phyloP scores from a whole-genome alignment of 1,140 invertebrate species.

The Drosophila pruinosa region DNA sequence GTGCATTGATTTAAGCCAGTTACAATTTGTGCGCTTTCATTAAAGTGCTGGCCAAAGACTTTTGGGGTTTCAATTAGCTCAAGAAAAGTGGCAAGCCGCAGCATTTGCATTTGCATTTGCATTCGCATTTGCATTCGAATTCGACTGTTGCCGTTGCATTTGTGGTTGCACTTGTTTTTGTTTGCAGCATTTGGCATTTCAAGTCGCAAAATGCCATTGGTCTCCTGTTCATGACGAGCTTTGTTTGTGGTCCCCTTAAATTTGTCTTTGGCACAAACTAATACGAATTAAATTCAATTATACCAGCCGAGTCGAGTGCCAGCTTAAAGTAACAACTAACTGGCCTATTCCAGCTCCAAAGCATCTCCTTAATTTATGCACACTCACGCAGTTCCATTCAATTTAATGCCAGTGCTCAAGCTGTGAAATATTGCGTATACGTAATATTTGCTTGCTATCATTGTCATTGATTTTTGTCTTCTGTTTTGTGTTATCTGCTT shows the following conservation, averaged over 20 bases:
- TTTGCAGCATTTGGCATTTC: not conserved
- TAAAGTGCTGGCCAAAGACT: constrained; percentile 25
- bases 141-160: constrained; percentile 7
- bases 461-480: not conserved
- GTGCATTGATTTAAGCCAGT: constrained; percentile 12
- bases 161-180: constrained; percentile 39
- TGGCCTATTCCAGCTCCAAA: constrained; percentile 33
- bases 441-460: constrained; percentile 35
- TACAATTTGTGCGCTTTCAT: constrained; percentile 21
- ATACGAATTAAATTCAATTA: constrained; percentile 71
- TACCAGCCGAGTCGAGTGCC: constrained; percentile 3
- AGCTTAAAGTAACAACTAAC: constrained; percentile 16
- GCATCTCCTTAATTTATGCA: constrained; percentile 68
- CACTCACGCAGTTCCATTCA: constrained; percentile 45
- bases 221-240: constrained; percentile 15
- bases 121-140: constrained; percentile 19
- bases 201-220: constrained; percentile 20
- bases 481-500: not conserved
- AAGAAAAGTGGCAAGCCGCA: constrained; percentile 40
- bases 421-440: constrained; percentile 28
- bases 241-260: constrained; percentile 64
- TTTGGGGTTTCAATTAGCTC: constrained; percentile 51
- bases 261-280: constrained; percentile 65
- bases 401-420: not conserved
- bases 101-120: constrained; percentile 40